Percentiles rank a stretch among this genome's conserved stretches.
Conservation (phyloP, 2,113 vertebrate species). For the Cynopterus brachyotis region DNA sequence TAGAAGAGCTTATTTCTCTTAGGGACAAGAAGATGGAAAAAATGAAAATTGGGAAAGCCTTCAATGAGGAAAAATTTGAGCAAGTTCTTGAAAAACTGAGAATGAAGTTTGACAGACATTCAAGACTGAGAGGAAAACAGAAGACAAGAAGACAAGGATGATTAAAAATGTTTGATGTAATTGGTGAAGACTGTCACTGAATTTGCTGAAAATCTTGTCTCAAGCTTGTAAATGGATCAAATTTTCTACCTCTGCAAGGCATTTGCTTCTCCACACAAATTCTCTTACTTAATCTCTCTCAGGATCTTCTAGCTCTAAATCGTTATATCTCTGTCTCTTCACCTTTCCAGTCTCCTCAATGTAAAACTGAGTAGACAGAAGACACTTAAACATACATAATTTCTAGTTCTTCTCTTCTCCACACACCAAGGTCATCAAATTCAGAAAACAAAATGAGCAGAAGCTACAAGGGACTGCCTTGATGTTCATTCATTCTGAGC, state of each 20-base stretch:
- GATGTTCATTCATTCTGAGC: not conserved
- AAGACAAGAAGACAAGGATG: not conserved
- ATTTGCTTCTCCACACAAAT: not conserved
- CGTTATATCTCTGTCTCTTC: not conserved
- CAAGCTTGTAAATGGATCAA: not conserved
- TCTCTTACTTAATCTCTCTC: not conserved
- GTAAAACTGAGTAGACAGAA: not conserved
- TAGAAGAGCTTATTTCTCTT: not conserved
- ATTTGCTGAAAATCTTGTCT: not conserved
- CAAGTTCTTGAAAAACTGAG: constrained; percentile 28
- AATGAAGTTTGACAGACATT: not conserved
- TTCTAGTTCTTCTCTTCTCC: not conserved
- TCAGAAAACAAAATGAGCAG: not conserved
- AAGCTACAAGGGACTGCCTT: not conserved
- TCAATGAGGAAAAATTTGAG: not conserved
- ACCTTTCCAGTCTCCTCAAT: not conserved
- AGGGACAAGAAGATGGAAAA: not conserved
- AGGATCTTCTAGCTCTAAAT: not conserved
- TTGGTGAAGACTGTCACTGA: not conserved
- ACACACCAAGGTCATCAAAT: not conserved
- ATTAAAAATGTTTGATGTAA: not conserved
- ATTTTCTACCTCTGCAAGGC: not conserved
- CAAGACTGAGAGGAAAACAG: not conserved
- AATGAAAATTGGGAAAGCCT: not conserved
- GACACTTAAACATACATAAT: not conserved